Percentiles rank a stretch among this genome's conserved stretches.
phyloP scores from a whole-genome alignment of 2,113 vertebrate species.

The Pitta sordida region DNA sequence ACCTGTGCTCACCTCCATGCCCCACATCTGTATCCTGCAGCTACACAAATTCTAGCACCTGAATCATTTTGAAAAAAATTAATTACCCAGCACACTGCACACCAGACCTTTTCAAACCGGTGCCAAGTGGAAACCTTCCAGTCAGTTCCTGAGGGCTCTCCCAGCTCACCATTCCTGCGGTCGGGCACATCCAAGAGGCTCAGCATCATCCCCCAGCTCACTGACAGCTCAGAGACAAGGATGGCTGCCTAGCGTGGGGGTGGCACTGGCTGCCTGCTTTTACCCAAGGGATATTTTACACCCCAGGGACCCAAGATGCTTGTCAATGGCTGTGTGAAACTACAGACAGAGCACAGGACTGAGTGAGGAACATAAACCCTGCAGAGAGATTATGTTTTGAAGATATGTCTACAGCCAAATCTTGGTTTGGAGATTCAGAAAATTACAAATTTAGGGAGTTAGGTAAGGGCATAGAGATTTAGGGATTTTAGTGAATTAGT shows the following conservation, averaged over 20 bases:
- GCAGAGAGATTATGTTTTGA: background rate
- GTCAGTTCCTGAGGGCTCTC: background rate
- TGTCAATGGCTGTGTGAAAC: background rate
- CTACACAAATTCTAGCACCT: constrained; percentile 37
- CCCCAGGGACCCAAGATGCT: background rate
- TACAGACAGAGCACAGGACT: background rate
- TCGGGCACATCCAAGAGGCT: fast-evolving
- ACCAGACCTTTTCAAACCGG: background rate
- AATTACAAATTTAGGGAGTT: no score
- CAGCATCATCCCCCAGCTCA: background rate
- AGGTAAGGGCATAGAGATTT: no score
- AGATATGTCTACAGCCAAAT: background rate
- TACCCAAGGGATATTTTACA: background rate
- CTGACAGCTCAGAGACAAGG: background rate
- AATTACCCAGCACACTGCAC: constrained; percentile 51
- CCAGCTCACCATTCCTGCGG: background rate
- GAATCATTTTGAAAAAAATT: constrained; percentile 54
- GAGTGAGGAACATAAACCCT: background rate
- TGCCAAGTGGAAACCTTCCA: constrained; percentile 22
- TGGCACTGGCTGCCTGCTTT: background rate
- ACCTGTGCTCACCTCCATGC: background rate
- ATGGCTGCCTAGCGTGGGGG: background rate
- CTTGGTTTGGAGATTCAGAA: no score
- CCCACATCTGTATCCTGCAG: constrained; percentile 43
- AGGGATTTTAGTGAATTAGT: no score